These are phyloP conservation scores for Ceratina australensis DNA, from an alignment of 1,140 invertebrate species.

Conservation along the genomic window DNA sequence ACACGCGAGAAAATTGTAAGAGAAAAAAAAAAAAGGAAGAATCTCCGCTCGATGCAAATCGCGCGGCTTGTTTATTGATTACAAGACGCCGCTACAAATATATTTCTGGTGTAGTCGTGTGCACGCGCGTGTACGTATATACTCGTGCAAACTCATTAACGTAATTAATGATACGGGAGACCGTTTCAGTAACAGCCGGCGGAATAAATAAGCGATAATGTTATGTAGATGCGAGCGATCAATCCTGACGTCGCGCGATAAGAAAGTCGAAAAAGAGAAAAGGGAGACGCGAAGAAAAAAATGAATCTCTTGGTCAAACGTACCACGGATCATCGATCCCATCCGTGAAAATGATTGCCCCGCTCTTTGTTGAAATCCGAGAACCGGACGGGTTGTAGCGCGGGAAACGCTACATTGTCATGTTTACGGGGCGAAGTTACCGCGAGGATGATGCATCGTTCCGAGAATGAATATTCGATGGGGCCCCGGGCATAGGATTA, in stretches of 20 bases:
- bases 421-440: background rate
- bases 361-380: background rate
- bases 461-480: background rate
- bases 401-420: background rate
- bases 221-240: conserved; percentile 47
- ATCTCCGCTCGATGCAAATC: background rate
- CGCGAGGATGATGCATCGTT: background rate
- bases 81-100: background rate
- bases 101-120: background rate
- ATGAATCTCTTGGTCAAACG: conserved; percentile 10
- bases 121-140: background rate
- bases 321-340: conserved; percentile 12
- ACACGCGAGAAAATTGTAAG: no score
- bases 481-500: background rate
- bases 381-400: no score
- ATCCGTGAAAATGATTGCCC: conserved; percentile 9
- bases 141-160: conserved; percentile 42
- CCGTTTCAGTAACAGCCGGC: conserved; percentile 43
- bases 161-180: conserved; percentile 49
- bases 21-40: background rate
- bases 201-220: conserved; percentile 51
- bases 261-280: conserved; percentile 26
- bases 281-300: background rate
- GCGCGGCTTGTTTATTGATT: conserved; percentile 23
- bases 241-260: conserved; percentile 38